These are phyloP conservation scores for Acarapis woodi DNA, from an alignment of 1,140 invertebrate genomes.

Conservation along the genomic window DNA sequence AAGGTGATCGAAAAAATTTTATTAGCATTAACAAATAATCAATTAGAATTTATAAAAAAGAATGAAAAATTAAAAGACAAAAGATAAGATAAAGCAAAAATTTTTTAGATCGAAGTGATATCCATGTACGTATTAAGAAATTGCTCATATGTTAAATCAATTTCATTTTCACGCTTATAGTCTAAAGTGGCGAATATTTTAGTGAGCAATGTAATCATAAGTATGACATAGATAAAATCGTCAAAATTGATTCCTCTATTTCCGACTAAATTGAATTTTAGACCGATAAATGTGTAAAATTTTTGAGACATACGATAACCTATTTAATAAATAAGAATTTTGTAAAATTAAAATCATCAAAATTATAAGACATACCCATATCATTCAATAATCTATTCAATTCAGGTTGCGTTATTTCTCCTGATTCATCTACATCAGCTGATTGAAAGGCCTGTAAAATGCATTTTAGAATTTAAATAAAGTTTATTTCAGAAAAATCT, in stretches of 20 bases:
- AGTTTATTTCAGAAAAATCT: not conserved
- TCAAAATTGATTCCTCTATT: constrained; percentile 52
- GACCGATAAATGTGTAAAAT: constrained; percentile 48
- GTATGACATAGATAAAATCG: constrained; percentile 89
- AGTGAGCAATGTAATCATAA: constrained; percentile 65
- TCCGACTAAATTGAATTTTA: constrained; percentile 74
- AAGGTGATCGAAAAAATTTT: too few species aligned
- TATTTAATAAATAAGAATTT: too few species aligned
- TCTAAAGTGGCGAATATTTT: constrained; percentile 59
- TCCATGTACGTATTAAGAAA: constrained; percentile 32
- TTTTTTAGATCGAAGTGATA: not conserved
- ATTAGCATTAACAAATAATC: too few species aligned
- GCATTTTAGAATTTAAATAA: not conserved
- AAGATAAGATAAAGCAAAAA: not conserved
- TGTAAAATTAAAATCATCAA: too few species aligned
- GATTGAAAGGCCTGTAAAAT: constrained; percentile 31
- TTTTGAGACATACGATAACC: constrained; percentile 53
- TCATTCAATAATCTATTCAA: constrained; percentile 55
- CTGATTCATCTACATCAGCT: constrained; percentile 72
- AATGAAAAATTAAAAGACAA: too few species aligned
- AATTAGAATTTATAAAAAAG: too few species aligned
- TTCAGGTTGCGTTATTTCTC: constrained; percentile 56
- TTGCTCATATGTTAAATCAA: constrained; percentile 86
- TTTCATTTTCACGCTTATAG: constrained; percentile 71
- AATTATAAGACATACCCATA: too few species aligned